These are phyloP conservation scores for Aethina tumida DNA, from an alignment of 1,140 invertebrate genomes.

Conservation along the genomic window DNA sequence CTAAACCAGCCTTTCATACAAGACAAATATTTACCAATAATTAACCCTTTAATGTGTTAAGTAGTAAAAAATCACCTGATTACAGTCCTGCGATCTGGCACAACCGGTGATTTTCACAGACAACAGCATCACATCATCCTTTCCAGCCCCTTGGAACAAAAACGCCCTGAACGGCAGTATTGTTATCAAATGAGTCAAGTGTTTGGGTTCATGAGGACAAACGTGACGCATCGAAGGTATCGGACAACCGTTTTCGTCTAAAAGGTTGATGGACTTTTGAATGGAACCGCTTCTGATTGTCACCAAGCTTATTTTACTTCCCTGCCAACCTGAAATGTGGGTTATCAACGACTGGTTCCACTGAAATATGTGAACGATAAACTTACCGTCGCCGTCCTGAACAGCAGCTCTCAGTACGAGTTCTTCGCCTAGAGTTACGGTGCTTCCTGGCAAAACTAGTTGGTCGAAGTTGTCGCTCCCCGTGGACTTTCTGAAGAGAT, in stretches of 20 bases:
- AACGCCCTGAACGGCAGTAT: slow-evolving; percentile 51
- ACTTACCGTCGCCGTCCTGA: slow-evolving; percentile 47
- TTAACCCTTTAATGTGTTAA: too few relatives aligned
- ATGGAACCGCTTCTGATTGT: slow-evolving; percentile 36
- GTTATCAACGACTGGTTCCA: not conserved
- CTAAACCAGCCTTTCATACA: too few relatives aligned
- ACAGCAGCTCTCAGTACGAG: slow-evolving; percentile 49
- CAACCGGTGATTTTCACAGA: slow-evolving; percentile 51
- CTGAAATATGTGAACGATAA: not conserved
- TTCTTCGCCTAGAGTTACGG: slow-evolving; percentile 55
- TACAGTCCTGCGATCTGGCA: slow-evolving; percentile 48
- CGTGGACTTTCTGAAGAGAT: slow-evolving; percentile 42
- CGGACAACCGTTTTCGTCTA: slow-evolving; percentile 48
- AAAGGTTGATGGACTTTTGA: slow-evolving; percentile 39
- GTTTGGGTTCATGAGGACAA: slow-evolving; percentile 42
- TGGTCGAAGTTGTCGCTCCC: slow-evolving; percentile 41
- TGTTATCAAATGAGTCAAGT: slow-evolving; percentile 36
- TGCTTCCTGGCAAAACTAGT: slow-evolving; percentile 43
- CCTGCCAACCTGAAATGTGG: slow-evolving; percentile 46
- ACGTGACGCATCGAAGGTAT: slow-evolving; percentile 45
- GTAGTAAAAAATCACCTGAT: slow-evolving; percentile 19
- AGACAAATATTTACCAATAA: too few relatives aligned
- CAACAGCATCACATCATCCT: slow-evolving; percentile 50
- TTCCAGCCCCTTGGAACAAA: slow-evolving; percentile 56
- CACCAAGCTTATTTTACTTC: slow-evolving; percentile 49